Evolutionary conservation across 37 sponge, comb jelly and placozoan genomes (phyloP).

Genomic region (Haliclona indistincta): DNA sequence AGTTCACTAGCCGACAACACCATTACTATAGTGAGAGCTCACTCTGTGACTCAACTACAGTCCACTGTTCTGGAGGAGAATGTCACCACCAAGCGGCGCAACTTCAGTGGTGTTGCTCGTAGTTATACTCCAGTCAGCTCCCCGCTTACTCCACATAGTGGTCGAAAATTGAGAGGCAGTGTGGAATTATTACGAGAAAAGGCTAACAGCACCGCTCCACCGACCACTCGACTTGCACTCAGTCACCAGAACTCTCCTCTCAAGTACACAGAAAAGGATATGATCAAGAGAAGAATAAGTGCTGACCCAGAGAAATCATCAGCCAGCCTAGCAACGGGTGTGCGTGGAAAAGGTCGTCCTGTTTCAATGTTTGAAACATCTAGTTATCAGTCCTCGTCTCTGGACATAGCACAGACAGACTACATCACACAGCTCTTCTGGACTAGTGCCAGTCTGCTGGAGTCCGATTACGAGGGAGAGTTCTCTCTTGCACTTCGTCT

Average conservation of each 20-base stretch:
- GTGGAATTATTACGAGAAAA: background rate
- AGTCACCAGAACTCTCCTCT: slow-evolving; percentile 24
- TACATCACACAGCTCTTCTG: slow-evolving; percentile 66
- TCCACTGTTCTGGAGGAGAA: background rate
- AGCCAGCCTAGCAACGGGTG: background rate
- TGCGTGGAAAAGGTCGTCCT: slow-evolving; percentile 9
- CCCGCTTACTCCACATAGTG: background rate
- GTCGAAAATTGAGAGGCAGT: background rate
- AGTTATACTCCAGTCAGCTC: background rate
- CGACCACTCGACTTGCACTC: background rate
- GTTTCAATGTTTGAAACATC: slow-evolving; percentile 16
- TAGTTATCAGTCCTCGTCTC: background rate
- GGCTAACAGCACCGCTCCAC: background rate
- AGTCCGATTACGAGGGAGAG: slow-evolving; percentile 78
- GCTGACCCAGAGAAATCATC: slow-evolving; percentile 2
- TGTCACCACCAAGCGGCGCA: background rate
- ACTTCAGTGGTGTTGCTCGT: background rate
- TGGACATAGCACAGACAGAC: background rate
- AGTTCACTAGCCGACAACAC: background rate
- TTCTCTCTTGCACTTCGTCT: slow-evolving; percentile 68
- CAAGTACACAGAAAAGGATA: background rate
- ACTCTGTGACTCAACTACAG: background rate
- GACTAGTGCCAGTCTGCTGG: slow-evolving; percentile 70
- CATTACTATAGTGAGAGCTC: background rate
- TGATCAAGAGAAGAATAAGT: background rate